These are phyloP conservation scores for Itoplectis maculator DNA, from an alignment of 2,888 invertebrate genomes.

Conservation along the genomic window DNA sequence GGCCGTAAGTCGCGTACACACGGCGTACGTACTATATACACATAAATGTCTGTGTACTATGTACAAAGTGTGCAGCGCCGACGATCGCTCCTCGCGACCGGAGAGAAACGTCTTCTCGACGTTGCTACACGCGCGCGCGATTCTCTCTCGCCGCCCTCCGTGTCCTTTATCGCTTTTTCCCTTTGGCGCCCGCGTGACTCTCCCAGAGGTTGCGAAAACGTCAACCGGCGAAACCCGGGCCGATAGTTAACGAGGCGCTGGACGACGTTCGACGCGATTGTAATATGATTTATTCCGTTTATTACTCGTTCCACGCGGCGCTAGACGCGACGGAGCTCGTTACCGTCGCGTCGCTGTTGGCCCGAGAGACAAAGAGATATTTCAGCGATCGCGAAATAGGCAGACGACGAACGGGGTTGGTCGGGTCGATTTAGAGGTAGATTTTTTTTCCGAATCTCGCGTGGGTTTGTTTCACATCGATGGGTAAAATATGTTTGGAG, in stretches of 20 bases:
- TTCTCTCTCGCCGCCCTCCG: background rate
- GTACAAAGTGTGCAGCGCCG: constrained; percentile 24
- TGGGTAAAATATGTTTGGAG: no score
- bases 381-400: background rate
- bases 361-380: constrained; percentile 6
- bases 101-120: constrained; percentile 39
- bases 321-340: constrained; percentile 9
- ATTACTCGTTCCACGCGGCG: constrained; percentile 16
- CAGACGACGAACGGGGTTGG: background rate
- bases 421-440: background rate
- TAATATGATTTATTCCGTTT: constrained; percentile 52
- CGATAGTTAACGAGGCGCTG: constrained; percentile 37
- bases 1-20: constrained; percentile 31
- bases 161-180: constrained; percentile 46
- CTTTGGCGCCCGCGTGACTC: constrained; percentile 12
- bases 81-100: constrained; percentile 22
- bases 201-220: constrained; percentile 23
- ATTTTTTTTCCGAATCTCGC: background rate
- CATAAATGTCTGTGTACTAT: background rate
- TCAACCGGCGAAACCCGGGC: constrained; percentile 9
- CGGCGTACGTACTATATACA: constrained; percentile 7
- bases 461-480: background rate
- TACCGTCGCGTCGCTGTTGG: constrained; percentile 25
- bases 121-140: constrained; percentile 16
- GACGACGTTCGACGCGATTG: constrained; percentile 43